A percentile compares a stretch with the other conserved stretches of the same genome.
phyloP scores from a whole-genome alignment of 2,113 vertebrate species.

The Dendrocopos noguchii region DNA sequence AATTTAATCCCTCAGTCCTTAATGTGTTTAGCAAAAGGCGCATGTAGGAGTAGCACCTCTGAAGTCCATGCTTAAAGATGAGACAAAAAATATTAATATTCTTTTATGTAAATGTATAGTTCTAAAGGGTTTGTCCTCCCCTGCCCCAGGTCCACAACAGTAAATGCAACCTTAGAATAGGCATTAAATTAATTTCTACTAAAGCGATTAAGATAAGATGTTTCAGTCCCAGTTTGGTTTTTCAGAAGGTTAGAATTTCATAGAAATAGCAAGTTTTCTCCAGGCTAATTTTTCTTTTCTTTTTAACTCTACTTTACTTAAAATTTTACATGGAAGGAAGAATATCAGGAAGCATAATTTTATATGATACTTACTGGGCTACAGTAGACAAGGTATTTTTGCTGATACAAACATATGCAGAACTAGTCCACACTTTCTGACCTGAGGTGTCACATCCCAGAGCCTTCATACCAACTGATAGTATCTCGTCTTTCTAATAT shows the following conservation, averaged over 20 bases:
- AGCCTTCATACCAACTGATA: neutral
- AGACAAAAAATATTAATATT: neutral
- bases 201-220: constrained; percentile 13
- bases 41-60: neutral
- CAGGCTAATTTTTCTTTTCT: neutral
- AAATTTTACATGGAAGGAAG: neutral
- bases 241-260: neutral
- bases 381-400: neutral
- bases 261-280: neutral
- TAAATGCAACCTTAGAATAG: neutral
- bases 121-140: neutral
- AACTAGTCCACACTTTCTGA: neutral
- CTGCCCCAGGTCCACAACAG: neutral
- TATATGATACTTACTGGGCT: neutral
- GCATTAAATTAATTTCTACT: neutral
- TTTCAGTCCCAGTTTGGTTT: neutral
- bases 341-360: neutral
- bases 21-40: neutral
- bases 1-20: constrained; percentile 42
- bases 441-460: neutral
- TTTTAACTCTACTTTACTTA: neutral
- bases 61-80: neutral
- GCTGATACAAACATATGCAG: neutral
- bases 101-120: neutral
- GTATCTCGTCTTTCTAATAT: neutral